These are phyloP conservation scores for Ramazzottius varieornatus DNA, from an alignment of 2,888 invertebrate genomes.

Conservation along the genomic window DNA sequence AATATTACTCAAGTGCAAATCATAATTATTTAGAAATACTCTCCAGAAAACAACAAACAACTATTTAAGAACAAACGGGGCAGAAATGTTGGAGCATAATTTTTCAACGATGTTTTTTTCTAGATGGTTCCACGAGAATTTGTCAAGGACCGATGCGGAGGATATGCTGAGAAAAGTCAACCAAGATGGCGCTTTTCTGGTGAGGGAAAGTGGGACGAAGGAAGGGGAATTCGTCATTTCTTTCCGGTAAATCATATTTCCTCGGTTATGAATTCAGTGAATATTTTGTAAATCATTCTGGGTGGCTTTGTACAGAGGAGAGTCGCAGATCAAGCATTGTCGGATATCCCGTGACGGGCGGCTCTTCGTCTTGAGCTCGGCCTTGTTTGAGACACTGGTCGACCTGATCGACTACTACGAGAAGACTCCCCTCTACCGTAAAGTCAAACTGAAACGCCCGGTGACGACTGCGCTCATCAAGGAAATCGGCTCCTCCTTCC, in stretches of 20 bases:
- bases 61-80: too few species aligned
- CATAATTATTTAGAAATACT: neutral
- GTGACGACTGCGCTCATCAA: conserved; percentile 18
- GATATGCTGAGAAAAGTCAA: conserved; percentile 55
- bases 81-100: too few species aligned
- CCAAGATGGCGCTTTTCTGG: conserved; percentile 74
- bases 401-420: conserved; percentile 75
- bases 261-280: neutral
- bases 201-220: conserved; percentile 67
- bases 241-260: conserved; percentile 37
- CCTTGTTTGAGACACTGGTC: conserved; percentile 80
- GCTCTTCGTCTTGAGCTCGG: conserved; percentile 61
- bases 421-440: conserved; percentile 62
- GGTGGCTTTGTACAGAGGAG: conserved; percentile 35
- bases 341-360: conserved; percentile 73
- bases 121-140: conserved; percentile 57
- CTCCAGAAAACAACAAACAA: too few species aligned
- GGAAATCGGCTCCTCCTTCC: conserved; percentile 10
- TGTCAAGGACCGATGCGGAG: conserved; percentile 55
- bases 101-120: conserved; percentile 3
- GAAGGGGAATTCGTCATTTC: conserved; percentile 65
- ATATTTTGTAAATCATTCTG: neutral
- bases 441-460: conserved; percentile 48
- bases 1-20: neutral
- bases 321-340: conserved; percentile 84